Conservation (phyloP, 2,888 invertebrate genomes). For the Ophion ventricosus region DNA sequence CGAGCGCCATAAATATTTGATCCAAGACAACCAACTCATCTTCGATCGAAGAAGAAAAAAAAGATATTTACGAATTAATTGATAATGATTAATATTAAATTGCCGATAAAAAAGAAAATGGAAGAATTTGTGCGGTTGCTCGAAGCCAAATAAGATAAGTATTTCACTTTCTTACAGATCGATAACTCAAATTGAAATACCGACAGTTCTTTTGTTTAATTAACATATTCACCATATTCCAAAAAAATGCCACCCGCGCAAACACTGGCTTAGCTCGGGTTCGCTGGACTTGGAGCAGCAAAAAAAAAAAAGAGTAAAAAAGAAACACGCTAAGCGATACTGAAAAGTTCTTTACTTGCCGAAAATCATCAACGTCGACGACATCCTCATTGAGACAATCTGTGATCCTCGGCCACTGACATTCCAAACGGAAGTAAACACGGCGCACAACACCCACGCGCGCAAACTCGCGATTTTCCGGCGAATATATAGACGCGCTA, state of each 20-base stretch:
- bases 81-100: not conserved
- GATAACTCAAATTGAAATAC: too few species aligned
- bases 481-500: not conserved
- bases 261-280: not conserved
- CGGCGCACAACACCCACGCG: constrained; percentile 45
- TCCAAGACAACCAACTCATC: not conserved
- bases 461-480: constrained; percentile 8
- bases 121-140: too few species aligned
- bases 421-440: constrained; percentile 63
- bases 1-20: not conserved
- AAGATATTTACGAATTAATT: not conserved
- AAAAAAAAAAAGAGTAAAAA: not conserved
- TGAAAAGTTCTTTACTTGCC: constrained; percentile 69
- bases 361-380: constrained; percentile 68
- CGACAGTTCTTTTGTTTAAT: too few species aligned
- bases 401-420: constrained; percentile 64
- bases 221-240: too few species aligned
- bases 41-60: not conserved
- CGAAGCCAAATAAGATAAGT: too few species aligned
- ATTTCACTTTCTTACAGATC: too few species aligned
- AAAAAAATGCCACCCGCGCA: too few species aligned
- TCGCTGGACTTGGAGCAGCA: not conserved
- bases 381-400: constrained; percentile 71
- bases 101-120: not conserved
- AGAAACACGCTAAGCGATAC: not conserved